Evolutionary conservation across 2,113 vertebrate species (phyloP).

Genomic region (Podarcis muralis): DNA sequence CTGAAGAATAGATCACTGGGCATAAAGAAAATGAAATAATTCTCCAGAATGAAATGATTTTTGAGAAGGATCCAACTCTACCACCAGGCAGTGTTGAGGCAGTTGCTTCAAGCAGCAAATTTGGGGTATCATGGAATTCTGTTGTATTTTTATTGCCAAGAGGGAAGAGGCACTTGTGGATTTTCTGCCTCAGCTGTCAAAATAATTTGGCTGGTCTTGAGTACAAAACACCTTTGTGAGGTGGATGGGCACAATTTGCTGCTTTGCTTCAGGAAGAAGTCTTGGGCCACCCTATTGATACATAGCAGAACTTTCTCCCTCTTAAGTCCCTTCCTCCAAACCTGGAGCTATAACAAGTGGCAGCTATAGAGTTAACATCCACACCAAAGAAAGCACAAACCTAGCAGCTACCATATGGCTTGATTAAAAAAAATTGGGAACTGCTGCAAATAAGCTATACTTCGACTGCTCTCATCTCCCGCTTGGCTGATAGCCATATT

Average conservation of each 20-base stretch:
- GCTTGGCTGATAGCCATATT: constrained; percentile 9
- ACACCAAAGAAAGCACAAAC: constrained; percentile 10
- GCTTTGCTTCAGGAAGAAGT: not conserved
- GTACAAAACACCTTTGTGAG: not conserved
- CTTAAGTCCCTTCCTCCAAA: not conserved
- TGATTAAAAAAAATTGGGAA: constrained; percentile 5
- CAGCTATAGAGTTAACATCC: constrained; percentile 13
- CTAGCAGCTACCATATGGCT: constrained; percentile 32
- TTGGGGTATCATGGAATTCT: not conserved
- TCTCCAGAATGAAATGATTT: no score
- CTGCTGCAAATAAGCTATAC: constrained; percentile 23
- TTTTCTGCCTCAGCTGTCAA: not conserved
- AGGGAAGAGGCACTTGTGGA: not conserved
- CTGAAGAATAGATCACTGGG: no score
- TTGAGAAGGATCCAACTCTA: not conserved
- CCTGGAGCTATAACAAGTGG: not conserved
- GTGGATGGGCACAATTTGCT: not conserved
- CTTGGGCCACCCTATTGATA: not conserved
- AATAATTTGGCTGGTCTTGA: not conserved
- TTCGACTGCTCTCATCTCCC: not conserved
- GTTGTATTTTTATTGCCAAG: not conserved
- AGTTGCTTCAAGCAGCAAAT: not conserved
- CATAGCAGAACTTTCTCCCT: not conserved
- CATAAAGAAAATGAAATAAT: no score
- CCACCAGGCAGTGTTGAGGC: not conserved